Evolutionary conservation across 2,113 vertebrate species (phyloP).

Genomic region (Acanthochromis polyacanthus): DNA sequence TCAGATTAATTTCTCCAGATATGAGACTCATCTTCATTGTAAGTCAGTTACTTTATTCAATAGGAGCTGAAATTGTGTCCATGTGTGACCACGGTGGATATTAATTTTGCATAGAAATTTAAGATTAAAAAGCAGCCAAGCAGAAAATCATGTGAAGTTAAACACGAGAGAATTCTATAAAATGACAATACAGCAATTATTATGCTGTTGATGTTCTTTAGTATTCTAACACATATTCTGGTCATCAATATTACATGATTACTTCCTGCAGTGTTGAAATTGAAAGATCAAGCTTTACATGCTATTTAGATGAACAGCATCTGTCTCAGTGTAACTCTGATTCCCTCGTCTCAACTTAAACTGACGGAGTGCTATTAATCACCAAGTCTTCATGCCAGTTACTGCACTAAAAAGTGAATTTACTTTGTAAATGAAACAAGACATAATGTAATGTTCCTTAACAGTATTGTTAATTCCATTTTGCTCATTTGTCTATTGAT

Average conservation of each 20-base stretch:
- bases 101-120: slow-evolving; percentile 32
- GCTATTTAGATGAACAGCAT: background rate
- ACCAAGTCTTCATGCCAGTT: background rate
- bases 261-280: slow-evolving; percentile 12
- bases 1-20: slow-evolving; percentile 25
- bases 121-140: slow-evolving; percentile 47
- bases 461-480: background rate
- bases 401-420: slow-evolving; percentile 2
- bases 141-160: slow-evolving; percentile 48
- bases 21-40: slow-evolving; percentile 23
- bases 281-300: slow-evolving; percentile 2
- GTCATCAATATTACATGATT: slow-evolving; percentile 24
- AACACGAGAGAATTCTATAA: slow-evolving; percentile 20
- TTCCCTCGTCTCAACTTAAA: background rate
- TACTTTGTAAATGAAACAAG: slow-evolving; percentile 12
- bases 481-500: background rate
- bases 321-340: too few species aligned
- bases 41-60: slow-evolving; percentile 29
- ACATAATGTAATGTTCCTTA: background rate
- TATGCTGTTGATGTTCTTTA: background rate
- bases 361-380: background rate
- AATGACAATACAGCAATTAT: background rate
- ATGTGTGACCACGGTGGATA: slow-evolving; percentile 15
- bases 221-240: background rate
- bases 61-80: slow-evolving; percentile 19